A percentile compares a stretch with the other conserved stretches of the same genome.
Conservation (phyloP, 2,888 invertebrate species). For the Phyto melanocephala region DNA sequence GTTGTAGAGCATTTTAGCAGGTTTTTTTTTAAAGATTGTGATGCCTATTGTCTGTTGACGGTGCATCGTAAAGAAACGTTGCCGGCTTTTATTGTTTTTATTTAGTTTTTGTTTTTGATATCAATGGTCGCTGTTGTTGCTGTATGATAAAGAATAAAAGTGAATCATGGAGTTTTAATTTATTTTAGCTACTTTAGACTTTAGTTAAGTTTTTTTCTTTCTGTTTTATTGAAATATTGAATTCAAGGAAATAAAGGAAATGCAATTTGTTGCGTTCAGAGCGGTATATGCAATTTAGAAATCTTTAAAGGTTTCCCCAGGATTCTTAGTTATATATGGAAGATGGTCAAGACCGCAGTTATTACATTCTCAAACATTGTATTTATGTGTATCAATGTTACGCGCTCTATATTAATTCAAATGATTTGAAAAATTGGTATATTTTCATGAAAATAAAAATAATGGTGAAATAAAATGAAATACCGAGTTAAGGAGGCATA, state of each 20-base stretch:
- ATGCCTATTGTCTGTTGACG: constrained; percentile 26
- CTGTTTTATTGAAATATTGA: too few relatives aligned
- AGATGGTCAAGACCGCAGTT: too few relatives aligned
- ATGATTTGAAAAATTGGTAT: too few relatives aligned
- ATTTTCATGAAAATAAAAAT: too few relatives aligned
- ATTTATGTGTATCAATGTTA: too few relatives aligned
- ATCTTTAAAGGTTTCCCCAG: too few relatives aligned
- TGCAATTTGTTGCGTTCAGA: not conserved
- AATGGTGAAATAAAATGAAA: too few relatives aligned
- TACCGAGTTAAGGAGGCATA: too few relatives aligned
- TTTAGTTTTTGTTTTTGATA: not conserved
- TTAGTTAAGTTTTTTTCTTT: not conserved
- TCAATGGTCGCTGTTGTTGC: not conserved
- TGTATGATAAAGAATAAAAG: constrained; percentile 36
- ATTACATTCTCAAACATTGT: too few relatives aligned
- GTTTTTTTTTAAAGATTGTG: not conserved
- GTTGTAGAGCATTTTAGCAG: constrained; percentile 5
- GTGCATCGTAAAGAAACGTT: constrained; percentile 39
- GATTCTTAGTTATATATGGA: too few relatives aligned
- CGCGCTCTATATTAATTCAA: too few relatives aligned
- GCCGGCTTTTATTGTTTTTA: constrained; percentile 31
- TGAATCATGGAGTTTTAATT: constrained; percentile 53
- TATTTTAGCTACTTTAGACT: constrained; percentile 10
- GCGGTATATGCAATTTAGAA: too few relatives aligned
- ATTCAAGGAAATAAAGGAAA: constrained; percentile 20